Evolutionary conservation across 2,797 vertebrate species (phyloP).

Genomic region (Furcifer pardalis): DNA sequence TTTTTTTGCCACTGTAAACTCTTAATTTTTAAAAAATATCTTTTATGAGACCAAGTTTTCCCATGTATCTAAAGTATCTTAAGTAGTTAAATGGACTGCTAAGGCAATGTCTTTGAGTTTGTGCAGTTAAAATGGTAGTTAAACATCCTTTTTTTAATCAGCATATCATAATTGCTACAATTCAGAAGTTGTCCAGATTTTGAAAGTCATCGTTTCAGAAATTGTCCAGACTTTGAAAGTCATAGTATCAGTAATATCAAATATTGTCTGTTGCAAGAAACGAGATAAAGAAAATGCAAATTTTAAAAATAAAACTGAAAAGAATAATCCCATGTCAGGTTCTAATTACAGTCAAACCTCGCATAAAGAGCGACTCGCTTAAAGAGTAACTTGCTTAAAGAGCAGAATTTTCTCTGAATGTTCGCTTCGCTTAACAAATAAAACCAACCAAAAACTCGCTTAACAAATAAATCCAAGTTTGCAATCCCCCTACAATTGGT

Average conservation of each 20-base stretch:
- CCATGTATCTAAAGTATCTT: too few relatives aligned
- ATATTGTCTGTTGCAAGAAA: not conserved
- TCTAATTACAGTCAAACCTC: too few relatives aligned
- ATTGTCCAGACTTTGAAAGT: not conserved
- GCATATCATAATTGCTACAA: not conserved
- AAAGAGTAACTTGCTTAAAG: too few relatives aligned
- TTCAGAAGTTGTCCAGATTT: not conserved
- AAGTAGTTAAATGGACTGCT: not conserved
- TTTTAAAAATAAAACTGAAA: slow-evolving; percentile 5
- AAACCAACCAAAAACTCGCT: too few relatives aligned
- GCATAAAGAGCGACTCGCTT: too few relatives aligned
- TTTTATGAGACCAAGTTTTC: too few relatives aligned
- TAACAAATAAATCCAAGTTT: too few relatives aligned
- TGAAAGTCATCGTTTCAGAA: not conserved
- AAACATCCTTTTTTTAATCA: not conserved
- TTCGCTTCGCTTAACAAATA: too few relatives aligned
- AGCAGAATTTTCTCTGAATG: too few relatives aligned
- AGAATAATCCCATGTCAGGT: not conserved
- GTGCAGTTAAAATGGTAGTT: not conserved
- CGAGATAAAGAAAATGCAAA: not conserved
- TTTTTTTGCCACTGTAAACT: not conserved
- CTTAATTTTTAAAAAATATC: not conserved
- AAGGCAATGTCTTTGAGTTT: not conserved
- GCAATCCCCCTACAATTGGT: too few relatives aligned
- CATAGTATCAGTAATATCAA: not conserved